Evolutionary conservation across 2,797 vertebrate species (phyloP).

Genomic region (Odontamblyopus rebecca): DNA sequence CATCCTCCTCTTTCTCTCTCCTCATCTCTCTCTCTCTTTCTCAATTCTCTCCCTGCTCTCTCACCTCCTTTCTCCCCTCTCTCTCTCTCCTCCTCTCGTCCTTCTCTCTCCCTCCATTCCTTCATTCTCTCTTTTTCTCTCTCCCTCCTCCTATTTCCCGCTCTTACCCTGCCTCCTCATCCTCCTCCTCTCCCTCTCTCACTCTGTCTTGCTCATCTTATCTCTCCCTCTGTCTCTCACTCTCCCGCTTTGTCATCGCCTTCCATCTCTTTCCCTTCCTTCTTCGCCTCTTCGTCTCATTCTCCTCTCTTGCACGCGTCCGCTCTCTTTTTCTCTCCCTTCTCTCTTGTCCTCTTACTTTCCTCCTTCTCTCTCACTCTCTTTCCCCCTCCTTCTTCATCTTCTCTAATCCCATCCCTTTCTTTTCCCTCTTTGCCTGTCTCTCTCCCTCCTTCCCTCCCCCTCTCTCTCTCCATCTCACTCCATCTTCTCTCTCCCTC

Average conservation of each 20-base stretch:
- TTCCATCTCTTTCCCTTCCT: constrained; percentile 11
- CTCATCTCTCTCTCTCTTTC: constrained; percentile 36
- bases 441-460: constrained; percentile 40
- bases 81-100: neutral
- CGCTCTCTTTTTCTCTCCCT: constrained; percentile 34
- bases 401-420: constrained; percentile 22
- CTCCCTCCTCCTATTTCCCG: constrained; percentile 36
- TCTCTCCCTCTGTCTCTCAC: constrained; percentile 29
- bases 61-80: constrained; percentile 11
- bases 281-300: constrained; percentile 17
- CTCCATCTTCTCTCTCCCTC: constrained; percentile 26
- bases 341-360: constrained; percentile 21
- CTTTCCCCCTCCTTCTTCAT: constrained; percentile 27
- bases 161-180: constrained; percentile 19
- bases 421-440: constrained; percentile 5
- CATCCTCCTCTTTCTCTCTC: constrained; percentile 8
- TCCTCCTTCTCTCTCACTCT: constrained; percentile 11
- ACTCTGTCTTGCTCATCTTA: constrained; percentile 13
- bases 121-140: constrained; percentile 11
- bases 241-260: neutral
- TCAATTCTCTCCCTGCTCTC: constrained; percentile 11
- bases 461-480: constrained; percentile 25
- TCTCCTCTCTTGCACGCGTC: neutral
- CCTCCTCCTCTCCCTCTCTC: constrained; percentile 14
- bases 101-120: too few relatives aligned